phyloP scores from a whole-genome alignment of 2,113 vertebrate species.

The Scomber japonicus region DNA sequence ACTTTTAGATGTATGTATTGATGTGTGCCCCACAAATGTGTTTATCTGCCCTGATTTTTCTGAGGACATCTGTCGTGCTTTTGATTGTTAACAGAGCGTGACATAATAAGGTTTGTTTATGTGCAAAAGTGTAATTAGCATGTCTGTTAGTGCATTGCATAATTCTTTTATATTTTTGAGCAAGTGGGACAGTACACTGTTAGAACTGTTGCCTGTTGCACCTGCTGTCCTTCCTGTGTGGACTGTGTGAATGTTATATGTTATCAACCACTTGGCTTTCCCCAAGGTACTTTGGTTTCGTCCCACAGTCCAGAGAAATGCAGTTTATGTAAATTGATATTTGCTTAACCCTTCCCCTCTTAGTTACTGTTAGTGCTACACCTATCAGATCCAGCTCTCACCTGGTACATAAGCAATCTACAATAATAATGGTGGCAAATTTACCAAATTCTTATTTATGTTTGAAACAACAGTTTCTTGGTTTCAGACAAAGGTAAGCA shows the following conservation, averaged over 20 bases:
- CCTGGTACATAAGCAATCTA: no score
- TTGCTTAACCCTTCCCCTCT: no score
- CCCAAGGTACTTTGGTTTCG: no score
- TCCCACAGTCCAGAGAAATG: no score
- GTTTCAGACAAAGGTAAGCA: not conserved
- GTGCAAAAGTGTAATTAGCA: not conserved
- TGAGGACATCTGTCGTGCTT: not conserved
- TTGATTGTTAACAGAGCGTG: slow-evolving; percentile 6
- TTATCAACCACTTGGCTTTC: no score
- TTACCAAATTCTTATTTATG: not conserved
- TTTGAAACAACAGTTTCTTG: not conserved
- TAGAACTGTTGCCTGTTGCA: not conserved
- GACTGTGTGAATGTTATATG: no score
- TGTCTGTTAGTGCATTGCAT: not conserved
- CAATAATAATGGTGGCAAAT: no score
- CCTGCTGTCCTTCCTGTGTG: not conserved
- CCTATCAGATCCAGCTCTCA: no score
- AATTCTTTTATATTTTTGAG: not conserved
- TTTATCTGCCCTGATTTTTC: not conserved
- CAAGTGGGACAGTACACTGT: not conserved
- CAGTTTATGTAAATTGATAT: no score
- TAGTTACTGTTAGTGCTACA: no score
- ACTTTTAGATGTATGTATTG: not conserved
- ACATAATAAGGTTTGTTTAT: not conserved
- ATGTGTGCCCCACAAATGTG: not conserved